These are phyloP conservation scores for Hippocampus barbouri DNA, from an alignment of 2,113 vertebrate species.

Conservation along the genomic window DNA sequence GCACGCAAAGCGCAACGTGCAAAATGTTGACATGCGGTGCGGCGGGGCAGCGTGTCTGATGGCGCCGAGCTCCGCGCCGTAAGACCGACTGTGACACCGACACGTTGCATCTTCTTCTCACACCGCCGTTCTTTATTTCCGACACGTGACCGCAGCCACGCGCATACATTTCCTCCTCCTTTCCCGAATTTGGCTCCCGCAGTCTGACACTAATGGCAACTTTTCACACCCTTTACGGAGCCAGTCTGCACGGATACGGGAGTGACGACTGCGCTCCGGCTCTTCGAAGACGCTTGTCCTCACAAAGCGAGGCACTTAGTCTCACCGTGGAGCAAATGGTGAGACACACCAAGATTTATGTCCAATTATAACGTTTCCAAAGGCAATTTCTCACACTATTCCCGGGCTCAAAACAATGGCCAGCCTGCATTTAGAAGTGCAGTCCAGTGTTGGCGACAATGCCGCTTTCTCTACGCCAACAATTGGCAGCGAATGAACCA, in stretches of 20 bases:
- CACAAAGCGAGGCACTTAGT: conserved; percentile 46
- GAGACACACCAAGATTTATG: conserved; percentile 44
- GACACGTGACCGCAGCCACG: not conserved
- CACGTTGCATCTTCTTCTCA: not conserved
- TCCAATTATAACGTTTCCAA: conserved; percentile 46
- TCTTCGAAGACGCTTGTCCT: conserved; percentile 51
- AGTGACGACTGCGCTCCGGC: conserved; percentile 44
- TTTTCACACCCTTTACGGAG: conserved; percentile 28
- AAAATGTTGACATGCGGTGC: conserved; percentile 30
- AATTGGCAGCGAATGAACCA: conserved; percentile 11
- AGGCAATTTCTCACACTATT: conserved; percentile 51
- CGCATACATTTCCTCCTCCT: not conserved
- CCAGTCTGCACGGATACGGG: conserved; percentile 43
- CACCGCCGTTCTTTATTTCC: not conserved
- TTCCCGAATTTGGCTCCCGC: conserved; percentile 25
- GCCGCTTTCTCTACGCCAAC: conserved; percentile 12
- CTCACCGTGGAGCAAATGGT: conserved; percentile 48
- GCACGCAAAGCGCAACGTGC: conserved; percentile 9
- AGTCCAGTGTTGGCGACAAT: conserved; percentile 27
- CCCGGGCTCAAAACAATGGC: conserved; percentile 32
- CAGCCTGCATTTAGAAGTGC: conserved; percentile 29
- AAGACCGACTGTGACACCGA: conserved; percentile 9
- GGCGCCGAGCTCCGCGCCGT: conserved; percentile 12
- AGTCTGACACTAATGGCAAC: conserved; percentile 32
- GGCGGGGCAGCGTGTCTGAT: conserved; percentile 19